Evolutionary conservation across 2,113 vertebrate species (phyloP).

Genomic region (Tachycineta bicolor): DNA sequence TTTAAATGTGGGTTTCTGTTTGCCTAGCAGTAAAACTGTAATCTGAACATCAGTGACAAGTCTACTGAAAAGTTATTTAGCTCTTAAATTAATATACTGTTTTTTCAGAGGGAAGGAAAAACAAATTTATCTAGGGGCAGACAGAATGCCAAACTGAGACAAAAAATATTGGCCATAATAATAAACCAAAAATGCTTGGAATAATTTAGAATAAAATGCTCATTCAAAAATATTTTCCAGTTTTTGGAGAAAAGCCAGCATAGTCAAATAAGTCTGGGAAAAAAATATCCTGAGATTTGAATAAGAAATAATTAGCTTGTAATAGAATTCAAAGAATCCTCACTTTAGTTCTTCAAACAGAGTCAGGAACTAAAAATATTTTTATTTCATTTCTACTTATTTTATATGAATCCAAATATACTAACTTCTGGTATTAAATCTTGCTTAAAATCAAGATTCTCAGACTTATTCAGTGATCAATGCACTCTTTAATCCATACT

Average conservation of each 20-base stretch:
- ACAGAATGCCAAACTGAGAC: slow-evolving; percentile 15
- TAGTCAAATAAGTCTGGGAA: slow-evolving; percentile 16
- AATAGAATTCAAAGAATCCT: slow-evolving; percentile 14
- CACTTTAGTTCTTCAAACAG: slow-evolving; percentile 13
- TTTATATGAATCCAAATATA: slow-evolving; percentile 22
- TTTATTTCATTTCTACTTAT: slow-evolving; percentile 18
- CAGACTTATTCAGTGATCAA: not conserved
- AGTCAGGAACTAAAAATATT: slow-evolving; percentile 36
- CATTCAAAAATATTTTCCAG: not conserved
- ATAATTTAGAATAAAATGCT: slow-evolving; percentile 9
- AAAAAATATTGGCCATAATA: not conserved
- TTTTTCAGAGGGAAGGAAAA: slow-evolving; percentile 35
- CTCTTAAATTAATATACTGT: slow-evolving; percentile 49
- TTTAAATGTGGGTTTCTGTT: slow-evolving; percentile 50
- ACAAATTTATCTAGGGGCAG: slow-evolving; percentile 6
- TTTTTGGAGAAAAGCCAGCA: slow-evolving; percentile 17
- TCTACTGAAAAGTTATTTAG: slow-evolving; percentile 50
- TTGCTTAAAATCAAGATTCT: not conserved
- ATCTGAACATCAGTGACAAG: slow-evolving; percentile 61
- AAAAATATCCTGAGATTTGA: not conserved
- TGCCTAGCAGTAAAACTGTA: slow-evolving; percentile 66
- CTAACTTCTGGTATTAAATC: not conserved
- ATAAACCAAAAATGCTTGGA: slow-evolving; percentile 10
- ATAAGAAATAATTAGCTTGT: slow-evolving; percentile 36
- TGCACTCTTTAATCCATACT: not conserved